Conservation (phyloP, 2,113 vertebrate genomes). For the Formicarius rufipectus region DNA sequence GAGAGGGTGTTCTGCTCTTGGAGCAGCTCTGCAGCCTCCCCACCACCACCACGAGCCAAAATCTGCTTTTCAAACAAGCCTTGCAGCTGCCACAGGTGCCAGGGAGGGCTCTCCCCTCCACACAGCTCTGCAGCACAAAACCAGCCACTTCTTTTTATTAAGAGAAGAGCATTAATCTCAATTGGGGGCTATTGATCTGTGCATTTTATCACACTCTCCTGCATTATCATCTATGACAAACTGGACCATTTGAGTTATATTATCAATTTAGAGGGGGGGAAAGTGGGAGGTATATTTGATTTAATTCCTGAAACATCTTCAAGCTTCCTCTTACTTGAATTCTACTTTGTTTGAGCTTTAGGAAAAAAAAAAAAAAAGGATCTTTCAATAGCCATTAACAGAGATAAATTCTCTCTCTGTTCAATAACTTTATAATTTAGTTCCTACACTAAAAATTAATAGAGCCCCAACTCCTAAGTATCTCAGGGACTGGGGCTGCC, state of each 20-base stretch:
- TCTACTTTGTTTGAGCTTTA: background rate
- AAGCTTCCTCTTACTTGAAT: background rate
- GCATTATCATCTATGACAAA: background rate
- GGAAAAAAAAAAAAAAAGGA: background rate
- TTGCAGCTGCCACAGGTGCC: background rate
- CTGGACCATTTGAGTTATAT: background rate
- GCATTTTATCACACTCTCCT: background rate
- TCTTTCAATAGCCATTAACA: slow-evolving; percentile 46
- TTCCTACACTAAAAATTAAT: slow-evolving; percentile 64
- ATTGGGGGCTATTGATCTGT: background rate
- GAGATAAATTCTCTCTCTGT: slow-evolving; percentile 54
- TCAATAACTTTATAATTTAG: slow-evolving; percentile 68
- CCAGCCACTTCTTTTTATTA: rapidly evolving
- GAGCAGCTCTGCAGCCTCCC: background rate
- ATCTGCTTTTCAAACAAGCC: background rate
- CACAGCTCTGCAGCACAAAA: background rate
- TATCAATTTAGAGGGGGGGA: background rate
- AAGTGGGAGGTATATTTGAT: slow-evolving; percentile 11
- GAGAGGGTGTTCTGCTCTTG: rapidly evolving
- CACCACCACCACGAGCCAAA: rapidly evolving
- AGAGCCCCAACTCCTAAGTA: slow-evolving; percentile 36
- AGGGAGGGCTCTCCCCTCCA: rapidly evolving
- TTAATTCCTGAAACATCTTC: slow-evolving; percentile 14
- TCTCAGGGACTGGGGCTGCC: slow-evolving; percentile 37
- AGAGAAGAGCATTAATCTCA: background rate